A percentile compares a stretch with the other conserved stretches of the same genome.
phyloP scores from a whole-genome alignment of 2,113 vertebrate species.

The Nothobranchius furzeri region DNA sequence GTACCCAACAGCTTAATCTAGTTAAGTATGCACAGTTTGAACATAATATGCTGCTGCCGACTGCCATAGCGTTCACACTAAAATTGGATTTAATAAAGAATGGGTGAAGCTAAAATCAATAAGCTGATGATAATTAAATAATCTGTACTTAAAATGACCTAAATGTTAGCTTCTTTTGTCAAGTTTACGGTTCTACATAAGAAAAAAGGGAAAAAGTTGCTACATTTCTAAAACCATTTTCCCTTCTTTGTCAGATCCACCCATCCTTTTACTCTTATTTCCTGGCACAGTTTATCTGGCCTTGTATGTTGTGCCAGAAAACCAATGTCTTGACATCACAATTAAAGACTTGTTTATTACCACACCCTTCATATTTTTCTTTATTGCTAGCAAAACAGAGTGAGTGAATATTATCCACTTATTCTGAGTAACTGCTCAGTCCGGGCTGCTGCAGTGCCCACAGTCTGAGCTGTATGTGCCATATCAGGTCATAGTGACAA shows the following conservation, averaged over 20 bases:
- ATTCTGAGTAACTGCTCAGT: conserved; percentile 25
- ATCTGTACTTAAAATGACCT: too few species aligned
- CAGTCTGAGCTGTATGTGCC: conserved; percentile 61
- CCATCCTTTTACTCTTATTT: background rate
- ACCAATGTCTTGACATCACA: conserved; percentile 2
- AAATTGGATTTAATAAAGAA: conserved; percentile 3
- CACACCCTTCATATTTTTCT: background rate
- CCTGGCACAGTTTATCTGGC: background rate
- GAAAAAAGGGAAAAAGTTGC: background rate
- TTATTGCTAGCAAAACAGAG: conserved; percentile 1
- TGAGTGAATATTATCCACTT: conserved; percentile 18
- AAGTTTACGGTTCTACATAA: background rate
- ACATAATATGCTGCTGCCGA: conserved; percentile 4
- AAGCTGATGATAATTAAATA: background rate
- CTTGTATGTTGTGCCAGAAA: background rate
- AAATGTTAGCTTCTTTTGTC: too few species aligned
- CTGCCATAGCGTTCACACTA: background rate
- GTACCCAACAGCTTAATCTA: conserved; percentile 8
- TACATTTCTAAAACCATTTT: background rate
- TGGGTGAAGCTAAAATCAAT: background rate
- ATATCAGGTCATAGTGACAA: conserved; percentile 72
- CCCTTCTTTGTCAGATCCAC: background rate
- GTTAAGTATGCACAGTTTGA: conserved; percentile 5
- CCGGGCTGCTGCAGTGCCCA: conserved; percentile 49
- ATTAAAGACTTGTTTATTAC: conserved; percentile 12